Conservation (phyloP, 2,888 invertebrate genomes). For the Taphrorychus bicolor region DNA sequence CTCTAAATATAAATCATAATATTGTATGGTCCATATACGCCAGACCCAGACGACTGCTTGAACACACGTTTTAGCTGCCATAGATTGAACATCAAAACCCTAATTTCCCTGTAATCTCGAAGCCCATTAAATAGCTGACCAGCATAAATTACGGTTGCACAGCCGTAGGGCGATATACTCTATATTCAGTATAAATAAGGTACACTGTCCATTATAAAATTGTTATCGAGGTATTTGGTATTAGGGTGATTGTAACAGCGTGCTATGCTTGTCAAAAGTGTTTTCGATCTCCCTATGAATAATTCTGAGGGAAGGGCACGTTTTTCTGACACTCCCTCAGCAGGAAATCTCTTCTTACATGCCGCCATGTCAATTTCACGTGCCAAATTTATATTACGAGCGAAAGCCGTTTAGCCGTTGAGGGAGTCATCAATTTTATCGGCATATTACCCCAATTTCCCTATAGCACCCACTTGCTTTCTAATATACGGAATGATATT, state of each 20-base stretch:
- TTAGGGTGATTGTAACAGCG: no score
- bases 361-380: conserved; percentile 19
- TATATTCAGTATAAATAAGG: neutral
- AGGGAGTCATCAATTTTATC: no score
- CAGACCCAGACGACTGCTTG: neutral
- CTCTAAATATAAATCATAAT: neutral
- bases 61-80: neutral
- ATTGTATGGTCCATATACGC: neutral
- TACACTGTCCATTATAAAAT: neutral
- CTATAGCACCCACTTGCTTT: neutral
- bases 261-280: neutral
- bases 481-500: neutral
- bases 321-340: neutral
- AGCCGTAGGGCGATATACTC: neutral
- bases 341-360: neutral
- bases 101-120: conserved; percentile 32
- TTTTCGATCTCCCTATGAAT: neutral
- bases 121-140: conserved; percentile 25
- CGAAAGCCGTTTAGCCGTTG: conserved; percentile 13
- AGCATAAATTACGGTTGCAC: conserved; percentile 11
- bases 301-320: no score
- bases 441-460: neutral
- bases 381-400: conserved; percentile 27
- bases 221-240: neutral
- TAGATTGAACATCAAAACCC: neutral